These are phyloP conservation scores for Pavo muticus DNA, from an alignment of 2,113 vertebrate genomes.

Conservation along the genomic window DNA sequence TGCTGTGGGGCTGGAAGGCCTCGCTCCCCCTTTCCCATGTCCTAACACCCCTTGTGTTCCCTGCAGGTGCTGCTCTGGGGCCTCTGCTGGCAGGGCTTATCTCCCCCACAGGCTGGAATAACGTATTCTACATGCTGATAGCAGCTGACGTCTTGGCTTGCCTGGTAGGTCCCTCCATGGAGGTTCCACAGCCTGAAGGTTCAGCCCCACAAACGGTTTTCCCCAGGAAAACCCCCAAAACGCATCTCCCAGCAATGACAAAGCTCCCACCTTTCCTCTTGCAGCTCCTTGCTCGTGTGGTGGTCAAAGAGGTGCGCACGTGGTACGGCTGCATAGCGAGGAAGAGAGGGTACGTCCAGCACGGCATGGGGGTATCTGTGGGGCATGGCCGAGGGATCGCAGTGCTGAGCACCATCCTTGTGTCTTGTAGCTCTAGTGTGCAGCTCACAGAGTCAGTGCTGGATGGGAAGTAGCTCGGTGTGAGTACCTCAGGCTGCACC, in stretches of 20 bases:
- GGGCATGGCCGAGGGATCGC: background rate
- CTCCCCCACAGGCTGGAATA: constrained; percentile 93
- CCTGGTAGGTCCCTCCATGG: constrained; percentile 80
- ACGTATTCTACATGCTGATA: constrained; percentile 98
- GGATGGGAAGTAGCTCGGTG: constrained; percentile 73
- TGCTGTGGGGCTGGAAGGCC: rapidly evolving
- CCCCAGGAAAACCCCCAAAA: background rate
- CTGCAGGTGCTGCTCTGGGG: constrained; percentile 90
- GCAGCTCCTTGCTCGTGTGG: constrained; percentile 89
- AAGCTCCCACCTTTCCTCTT: background rate
- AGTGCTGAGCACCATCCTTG: constrained; percentile 42
- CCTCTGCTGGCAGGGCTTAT: constrained; percentile 93
- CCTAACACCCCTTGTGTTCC: background rate
- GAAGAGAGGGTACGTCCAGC: constrained; percentile 79
- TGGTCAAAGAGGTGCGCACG: constrained; percentile 88
- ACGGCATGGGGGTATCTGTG: rapidly evolving
- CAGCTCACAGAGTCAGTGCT: constrained; percentile 77
- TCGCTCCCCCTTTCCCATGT: rapidly evolving
- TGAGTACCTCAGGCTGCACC: constrained; percentile 67
- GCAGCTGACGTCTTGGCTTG: constrained; percentile 89
- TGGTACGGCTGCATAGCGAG: constrained; percentile 79
- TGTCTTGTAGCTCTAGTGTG: constrained; percentile 80
- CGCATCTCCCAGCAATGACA: rapidly evolving
- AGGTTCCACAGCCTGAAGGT: background rate
- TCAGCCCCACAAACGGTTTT: background rate